These are phyloP conservation scores for Euwallacea similis DNA, from an alignment of 1,140 invertebrate species.

Conservation along the genomic window DNA sequence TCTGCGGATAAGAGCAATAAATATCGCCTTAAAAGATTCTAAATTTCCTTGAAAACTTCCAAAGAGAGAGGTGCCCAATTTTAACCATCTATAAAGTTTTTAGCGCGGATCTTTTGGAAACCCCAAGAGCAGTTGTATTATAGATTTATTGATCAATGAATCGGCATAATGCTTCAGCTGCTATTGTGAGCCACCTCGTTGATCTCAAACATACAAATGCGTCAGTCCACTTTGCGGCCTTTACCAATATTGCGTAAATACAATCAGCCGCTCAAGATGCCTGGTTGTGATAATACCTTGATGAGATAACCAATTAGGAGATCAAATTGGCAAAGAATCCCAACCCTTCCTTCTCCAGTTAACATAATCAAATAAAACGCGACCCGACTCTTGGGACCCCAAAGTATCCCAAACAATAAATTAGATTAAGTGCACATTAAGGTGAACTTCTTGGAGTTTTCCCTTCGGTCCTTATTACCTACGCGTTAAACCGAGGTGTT, in stretches of 20 bases:
- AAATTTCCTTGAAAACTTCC: too few relatives aligned
- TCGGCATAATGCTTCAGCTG: too few relatives aligned
- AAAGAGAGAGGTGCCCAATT: too few relatives aligned
- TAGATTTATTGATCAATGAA: too few relatives aligned
- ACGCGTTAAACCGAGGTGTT: constrained; percentile 28
- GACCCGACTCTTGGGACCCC: constrained; percentile 3
- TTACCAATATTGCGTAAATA: not conserved
- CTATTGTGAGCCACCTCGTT: too few relatives aligned
- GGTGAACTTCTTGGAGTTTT: constrained; percentile 34
- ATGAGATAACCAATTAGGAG: not conserved
- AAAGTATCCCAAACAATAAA: constrained; percentile 26
- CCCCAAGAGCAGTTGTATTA: too few relatives aligned
- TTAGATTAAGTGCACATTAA: constrained; percentile 37
- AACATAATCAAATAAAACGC: constrained; percentile 31
- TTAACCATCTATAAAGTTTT: too few relatives aligned
- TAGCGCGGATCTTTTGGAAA: too few relatives aligned
- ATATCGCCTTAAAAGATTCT: too few relatives aligned
- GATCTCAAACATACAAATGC: too few relatives aligned
- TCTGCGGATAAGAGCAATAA: too few relatives aligned
- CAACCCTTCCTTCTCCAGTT: constrained; percentile 16
- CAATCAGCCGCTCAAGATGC: not conserved
- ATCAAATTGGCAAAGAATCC: constrained; percentile 17
- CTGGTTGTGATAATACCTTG: not conserved
- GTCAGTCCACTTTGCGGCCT: too few relatives aligned
- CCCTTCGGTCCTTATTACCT: constrained; percentile 33